These are phyloP conservation scores for Lasiommata megera DNA, from an alignment of 2,888 invertebrate species.

Conservation along the genomic window DNA sequence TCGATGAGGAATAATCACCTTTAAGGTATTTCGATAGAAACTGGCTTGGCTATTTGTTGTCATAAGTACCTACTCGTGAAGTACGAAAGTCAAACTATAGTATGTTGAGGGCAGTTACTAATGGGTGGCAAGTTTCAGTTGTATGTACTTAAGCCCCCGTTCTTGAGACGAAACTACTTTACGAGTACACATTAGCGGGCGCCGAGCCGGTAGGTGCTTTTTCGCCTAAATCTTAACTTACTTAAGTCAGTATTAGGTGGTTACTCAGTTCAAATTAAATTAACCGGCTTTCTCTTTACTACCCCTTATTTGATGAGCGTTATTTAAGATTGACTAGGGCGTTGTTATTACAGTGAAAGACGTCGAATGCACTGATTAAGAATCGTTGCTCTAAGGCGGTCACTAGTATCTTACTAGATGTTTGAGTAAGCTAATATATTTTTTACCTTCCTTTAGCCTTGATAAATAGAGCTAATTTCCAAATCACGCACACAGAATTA, in stretches of 20 bases:
- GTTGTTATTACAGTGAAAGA: too few relatives aligned
- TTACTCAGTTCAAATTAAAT: background rate
- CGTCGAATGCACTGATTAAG: too few relatives aligned
- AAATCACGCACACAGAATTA: too few relatives aligned
- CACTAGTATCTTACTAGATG: too few relatives aligned
- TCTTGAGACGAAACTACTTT: slow-evolving; percentile 70
- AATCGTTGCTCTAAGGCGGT: too few relatives aligned
- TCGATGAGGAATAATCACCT: background rate
- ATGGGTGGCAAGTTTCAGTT: slow-evolving; percentile 69
- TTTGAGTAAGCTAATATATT: too few relatives aligned
- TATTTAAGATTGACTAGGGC: too few relatives aligned
- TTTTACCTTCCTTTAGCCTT: too few relatives aligned
- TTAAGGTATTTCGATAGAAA: background rate
- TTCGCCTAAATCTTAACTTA: slow-evolving; percentile 72
- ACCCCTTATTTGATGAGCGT: background rate
- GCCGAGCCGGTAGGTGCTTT: slow-evolving; percentile 50
- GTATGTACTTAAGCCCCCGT: slow-evolving; percentile 72
- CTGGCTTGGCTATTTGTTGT: background rate
- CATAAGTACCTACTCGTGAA: slow-evolving; percentile 35
- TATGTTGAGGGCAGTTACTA: slow-evolving; percentile 72
- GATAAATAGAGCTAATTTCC: too few relatives aligned
- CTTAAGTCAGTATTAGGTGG: slow-evolving; percentile 67
- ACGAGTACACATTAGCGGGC: slow-evolving; percentile 72
- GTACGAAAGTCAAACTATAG: slow-evolving; percentile 72
- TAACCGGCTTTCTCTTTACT: background rate